Evolutionary conservation across 2,888 invertebrate genomes (phyloP).

Genomic region (Beris chalybata): DNA sequence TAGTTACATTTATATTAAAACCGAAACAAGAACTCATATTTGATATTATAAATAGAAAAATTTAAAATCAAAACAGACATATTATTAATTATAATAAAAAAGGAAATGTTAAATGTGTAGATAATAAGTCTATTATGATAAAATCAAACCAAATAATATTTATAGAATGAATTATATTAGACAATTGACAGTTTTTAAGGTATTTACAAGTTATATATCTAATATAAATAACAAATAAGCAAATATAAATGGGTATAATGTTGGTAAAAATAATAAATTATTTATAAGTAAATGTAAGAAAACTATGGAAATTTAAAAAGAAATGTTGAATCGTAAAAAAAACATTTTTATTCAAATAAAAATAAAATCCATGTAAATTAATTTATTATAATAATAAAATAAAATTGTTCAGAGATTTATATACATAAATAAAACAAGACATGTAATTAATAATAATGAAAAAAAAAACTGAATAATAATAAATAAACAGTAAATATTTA

Average conservation of each 20-base stretch:
- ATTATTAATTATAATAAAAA: conserved; percentile 8
- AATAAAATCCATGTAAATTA: conserved; percentile 5
- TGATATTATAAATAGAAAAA: neutral
- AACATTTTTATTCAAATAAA: conserved; percentile 20
- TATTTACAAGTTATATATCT: neutral
- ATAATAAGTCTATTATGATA: neutral
- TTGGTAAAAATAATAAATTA: conserved; percentile 16
- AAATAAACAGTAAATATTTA: conserved; percentile 1
- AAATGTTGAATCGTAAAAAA: neutral
- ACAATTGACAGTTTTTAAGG: conserved; percentile 6
- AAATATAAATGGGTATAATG: conserved; percentile 20
- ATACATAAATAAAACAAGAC: conserved; percentile 5
- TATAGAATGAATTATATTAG: conserved; percentile 10
- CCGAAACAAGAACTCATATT: neutral
- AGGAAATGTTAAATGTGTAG: conserved; percentile 18
- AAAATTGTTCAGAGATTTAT: conserved; percentile 10
- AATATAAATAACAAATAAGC: neutral
- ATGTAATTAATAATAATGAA: conserved; percentile 18
- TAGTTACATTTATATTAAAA: neutral
- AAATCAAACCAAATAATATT: conserved; percentile 13
- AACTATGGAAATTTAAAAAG: no score
- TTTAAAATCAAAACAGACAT: conserved; percentile 23
- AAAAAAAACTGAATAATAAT: conserved; percentile 14
- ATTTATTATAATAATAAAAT: conserved; percentile 7
- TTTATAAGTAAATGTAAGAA: conserved; percentile 13